Conservation (phyloP, 2,113 vertebrate genomes). For the Pedionomus torquatus region DNA sequence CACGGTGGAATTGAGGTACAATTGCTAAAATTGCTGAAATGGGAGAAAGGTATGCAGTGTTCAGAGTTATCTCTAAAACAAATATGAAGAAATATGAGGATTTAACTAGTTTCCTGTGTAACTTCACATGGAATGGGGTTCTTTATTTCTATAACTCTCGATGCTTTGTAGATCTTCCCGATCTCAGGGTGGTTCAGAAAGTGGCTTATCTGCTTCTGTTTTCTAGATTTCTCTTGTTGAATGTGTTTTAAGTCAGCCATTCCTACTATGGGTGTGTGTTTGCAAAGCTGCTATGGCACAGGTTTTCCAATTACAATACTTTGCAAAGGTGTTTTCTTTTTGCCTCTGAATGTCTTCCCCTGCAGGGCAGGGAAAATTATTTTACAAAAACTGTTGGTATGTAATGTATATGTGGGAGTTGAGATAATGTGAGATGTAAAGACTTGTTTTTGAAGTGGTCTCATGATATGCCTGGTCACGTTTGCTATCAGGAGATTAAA, state of each 20-base stretch:
- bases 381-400: background rate
- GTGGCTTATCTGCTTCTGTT: background rate
- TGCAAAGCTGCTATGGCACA: slow-evolving; percentile 48
- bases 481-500: background rate
- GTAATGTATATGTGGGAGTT: slow-evolving; percentile 7
- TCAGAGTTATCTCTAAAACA: background rate
- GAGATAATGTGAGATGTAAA: background rate
- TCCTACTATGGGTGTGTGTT: background rate
- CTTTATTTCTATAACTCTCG: background rate
- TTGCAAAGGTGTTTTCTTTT: background rate
- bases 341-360: slow-evolving; percentile 37
- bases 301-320: background rate
- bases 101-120: background rate
- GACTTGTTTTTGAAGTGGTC: background rate
- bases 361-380: slow-evolving; percentile 61
- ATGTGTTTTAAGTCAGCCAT: background rate
- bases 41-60: background rate
- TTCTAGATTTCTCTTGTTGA: background rate
- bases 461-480: background rate
- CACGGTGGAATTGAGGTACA: background rate
- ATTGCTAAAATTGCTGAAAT: background rate
- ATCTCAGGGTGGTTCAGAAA: background rate
- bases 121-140: background rate
- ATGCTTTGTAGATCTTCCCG: background rate
- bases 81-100: accelerated